A percentile compares a stretch with the other conserved stretches of the same genome.
phyloP scores from a whole-genome alignment of 1,140 invertebrate genomes.

The Aporrectodea caliginosa region DNA sequence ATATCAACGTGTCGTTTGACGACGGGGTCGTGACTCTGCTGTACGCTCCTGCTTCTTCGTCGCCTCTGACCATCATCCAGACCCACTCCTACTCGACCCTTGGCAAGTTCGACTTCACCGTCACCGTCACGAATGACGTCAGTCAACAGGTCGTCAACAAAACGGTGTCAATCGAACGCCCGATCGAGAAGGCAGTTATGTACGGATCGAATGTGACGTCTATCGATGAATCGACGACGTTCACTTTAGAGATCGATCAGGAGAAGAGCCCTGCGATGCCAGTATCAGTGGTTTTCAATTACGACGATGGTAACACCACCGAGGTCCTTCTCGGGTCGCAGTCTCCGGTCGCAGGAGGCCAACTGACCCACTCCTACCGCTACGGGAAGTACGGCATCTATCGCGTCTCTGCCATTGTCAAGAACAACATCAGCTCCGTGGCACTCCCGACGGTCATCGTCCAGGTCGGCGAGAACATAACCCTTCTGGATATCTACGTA shows the following conservation, averaged over 20 bases:
- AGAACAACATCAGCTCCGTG: slow-evolving; percentile 44
- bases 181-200: slow-evolving; percentile 34
- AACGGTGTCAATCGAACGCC: slow-evolving; percentile 47
- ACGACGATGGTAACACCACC: slow-evolving; percentile 31
- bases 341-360: slow-evolving; percentile 22
- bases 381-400: slow-evolving; percentile 51
- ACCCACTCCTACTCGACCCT: slow-evolving; percentile 38
- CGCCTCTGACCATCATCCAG: slow-evolving; percentile 29
- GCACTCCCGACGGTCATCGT: slow-evolving; percentile 34
- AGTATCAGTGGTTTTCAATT: slow-evolving; percentile 16
- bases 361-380: slow-evolving; percentile 35
- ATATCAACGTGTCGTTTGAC: slow-evolving; percentile 43
- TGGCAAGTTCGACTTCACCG: slow-evolving; percentile 42
- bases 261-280: slow-evolving; percentile 18
- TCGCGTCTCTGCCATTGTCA: slow-evolving; percentile 38
- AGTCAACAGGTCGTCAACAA: slow-evolving; percentile 31
- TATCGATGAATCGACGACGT: slow-evolving; percentile 11
- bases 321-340: slow-evolving; percentile 32
- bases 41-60: slow-evolving; percentile 38
- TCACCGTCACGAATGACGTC: slow-evolving; percentile 44
- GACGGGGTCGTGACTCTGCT: slow-evolving; percentile 35
- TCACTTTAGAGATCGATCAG: slow-evolving; percentile 25
- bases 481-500: slow-evolving; percentile 44
- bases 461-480: slow-evolving; percentile 51
- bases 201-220: slow-evolving; percentile 9